phyloP scores from a whole-genome alignment of 2,797 vertebrate species.

The Selene dorsalis region DNA sequence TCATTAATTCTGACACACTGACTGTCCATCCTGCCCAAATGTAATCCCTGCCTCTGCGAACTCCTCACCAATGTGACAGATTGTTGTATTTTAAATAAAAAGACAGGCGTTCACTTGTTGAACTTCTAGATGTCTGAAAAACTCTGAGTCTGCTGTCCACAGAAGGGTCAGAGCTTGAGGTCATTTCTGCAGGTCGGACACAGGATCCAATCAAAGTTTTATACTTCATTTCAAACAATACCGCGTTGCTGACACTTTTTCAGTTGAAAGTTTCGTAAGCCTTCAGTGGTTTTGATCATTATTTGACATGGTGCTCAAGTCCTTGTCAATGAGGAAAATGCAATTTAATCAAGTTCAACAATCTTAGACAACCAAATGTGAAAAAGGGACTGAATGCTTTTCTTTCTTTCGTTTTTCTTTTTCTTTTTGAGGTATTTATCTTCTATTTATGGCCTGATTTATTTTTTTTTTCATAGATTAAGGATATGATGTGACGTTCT shows the following conservation, averaged over 20 bases:
- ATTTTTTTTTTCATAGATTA: conserved; percentile 78
- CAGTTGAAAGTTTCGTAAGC: conserved; percentile 18
- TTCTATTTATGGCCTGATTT: conserved; percentile 71
- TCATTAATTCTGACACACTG: conserved; percentile 35
- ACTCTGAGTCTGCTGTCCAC: conserved; percentile 36
- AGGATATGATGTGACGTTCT: conserved; percentile 84
- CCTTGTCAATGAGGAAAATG: conserved; percentile 53
- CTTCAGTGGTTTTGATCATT: conserved; percentile 42
- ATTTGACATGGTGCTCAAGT: conserved; percentile 61
- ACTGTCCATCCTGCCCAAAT: conserved; percentile 57
- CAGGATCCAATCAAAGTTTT: conserved; percentile 48
- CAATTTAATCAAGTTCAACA: conserved; percentile 61
- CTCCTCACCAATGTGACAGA: conserved; percentile 30
- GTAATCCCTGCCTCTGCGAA: conserved; percentile 37
- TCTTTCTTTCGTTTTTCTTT: conserved; percentile 79
- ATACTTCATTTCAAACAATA: conserved; percentile 29
- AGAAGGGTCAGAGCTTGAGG: conserved; percentile 23
- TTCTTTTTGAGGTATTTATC: conserved; percentile 68
- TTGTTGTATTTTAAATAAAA: conserved; percentile 34
- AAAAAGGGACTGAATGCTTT: conserved; percentile 73
- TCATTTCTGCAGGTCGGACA: conserved; percentile 46
- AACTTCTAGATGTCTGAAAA: conserved; percentile 46
- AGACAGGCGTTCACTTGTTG: conserved; percentile 36
- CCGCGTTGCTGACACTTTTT: conserved; percentile 39
- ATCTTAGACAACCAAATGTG: conserved; percentile 70